Conservation (phyloP, 2,113 vertebrate species). For the Trinectes maculatus region DNA sequence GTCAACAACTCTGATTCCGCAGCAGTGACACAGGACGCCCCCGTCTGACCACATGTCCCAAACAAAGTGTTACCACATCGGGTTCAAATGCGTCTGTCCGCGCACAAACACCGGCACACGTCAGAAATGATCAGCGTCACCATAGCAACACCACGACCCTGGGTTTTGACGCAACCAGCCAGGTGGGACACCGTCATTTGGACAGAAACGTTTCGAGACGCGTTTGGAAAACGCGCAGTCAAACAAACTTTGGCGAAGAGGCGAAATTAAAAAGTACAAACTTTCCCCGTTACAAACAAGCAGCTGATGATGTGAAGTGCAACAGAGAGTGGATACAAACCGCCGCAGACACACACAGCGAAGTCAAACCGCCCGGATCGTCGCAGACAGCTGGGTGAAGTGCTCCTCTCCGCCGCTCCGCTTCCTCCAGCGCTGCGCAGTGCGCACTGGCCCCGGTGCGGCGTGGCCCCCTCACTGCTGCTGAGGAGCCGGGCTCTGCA, state of each 20-base stretch:
- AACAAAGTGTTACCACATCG: slow-evolving; percentile 8
- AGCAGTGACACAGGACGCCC: no score
- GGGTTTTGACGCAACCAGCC: no score
- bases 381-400: slow-evolving; percentile 2
- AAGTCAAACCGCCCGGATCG: slow-evolving; percentile 2
- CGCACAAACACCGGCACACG: background rate
- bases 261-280: no score
- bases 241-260: no score
- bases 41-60: slow-evolving; percentile 6
- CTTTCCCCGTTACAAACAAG: no score
- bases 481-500: background rate
- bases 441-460: slow-evolving; percentile 30
- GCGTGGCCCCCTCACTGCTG: slow-evolving; percentile 14
- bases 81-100: background rate
- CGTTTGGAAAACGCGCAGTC: no score
- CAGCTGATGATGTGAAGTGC: background rate
- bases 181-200: no score
- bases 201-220: no score
- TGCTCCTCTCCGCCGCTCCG: slow-evolving; percentile 7
- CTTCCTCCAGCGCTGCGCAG: slow-evolving; percentile 28
- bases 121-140: background rate
- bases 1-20: no score
- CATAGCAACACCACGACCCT: background rate
- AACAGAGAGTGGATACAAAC: slow-evolving; percentile 28
- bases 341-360: slow-evolving; percentile 6